Percentiles rank a stretch among this genome's conserved stretches.
These are phyloP conservation scores for Trematomus bernacchii DNA, from an alignment of 2,797 vertebrate species.

Conservation along the genomic window DNA sequence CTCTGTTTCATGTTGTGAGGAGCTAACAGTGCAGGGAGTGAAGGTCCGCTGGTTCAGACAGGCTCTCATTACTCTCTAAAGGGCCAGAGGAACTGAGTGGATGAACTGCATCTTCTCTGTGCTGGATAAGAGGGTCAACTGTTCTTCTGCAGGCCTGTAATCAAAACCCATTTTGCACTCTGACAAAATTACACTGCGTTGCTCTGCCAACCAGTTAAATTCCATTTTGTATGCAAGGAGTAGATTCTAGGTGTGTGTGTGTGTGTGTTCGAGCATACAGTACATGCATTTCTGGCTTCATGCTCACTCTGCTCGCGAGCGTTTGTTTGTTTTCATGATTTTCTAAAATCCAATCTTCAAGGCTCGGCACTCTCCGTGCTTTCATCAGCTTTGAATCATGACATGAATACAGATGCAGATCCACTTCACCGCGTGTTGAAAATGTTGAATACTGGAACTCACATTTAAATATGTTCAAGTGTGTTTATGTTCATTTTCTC, in stretches of 20 bases:
- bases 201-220: conserved; percentile 39
- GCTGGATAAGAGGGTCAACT: conserved; percentile 61
- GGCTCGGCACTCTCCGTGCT: conserved; percentile 27
- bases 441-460: conserved; percentile 7
- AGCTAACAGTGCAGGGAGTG: conserved; percentile 60
- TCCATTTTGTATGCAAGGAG: conserved; percentile 38
- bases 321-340: conserved; percentile 55
- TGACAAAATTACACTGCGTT: conserved; percentile 58
- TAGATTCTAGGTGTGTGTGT: not conserved
- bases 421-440: conserved; percentile 1
- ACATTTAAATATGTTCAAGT: conserved; percentile 34
- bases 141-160: conserved; percentile 60
- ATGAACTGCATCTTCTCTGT: conserved; percentile 48
- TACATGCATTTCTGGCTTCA: conserved; percentile 2
- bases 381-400: conserved; percentile 39
- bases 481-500: not conserved
- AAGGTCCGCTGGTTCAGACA: conserved; percentile 61
- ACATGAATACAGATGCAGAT: conserved; percentile 53
- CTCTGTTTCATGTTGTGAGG: conserved; percentile 63
- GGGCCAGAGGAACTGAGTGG: conserved; percentile 51
- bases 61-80: conserved; percentile 70
- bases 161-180: conserved; percentile 68
- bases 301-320: conserved; percentile 10
- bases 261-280: not conserved
- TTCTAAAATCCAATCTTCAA: conserved; percentile 45